Base-by-base conservation (phyloP, 2,113 vertebrate genomes). In the Phyllostomus discolor region DNA sequence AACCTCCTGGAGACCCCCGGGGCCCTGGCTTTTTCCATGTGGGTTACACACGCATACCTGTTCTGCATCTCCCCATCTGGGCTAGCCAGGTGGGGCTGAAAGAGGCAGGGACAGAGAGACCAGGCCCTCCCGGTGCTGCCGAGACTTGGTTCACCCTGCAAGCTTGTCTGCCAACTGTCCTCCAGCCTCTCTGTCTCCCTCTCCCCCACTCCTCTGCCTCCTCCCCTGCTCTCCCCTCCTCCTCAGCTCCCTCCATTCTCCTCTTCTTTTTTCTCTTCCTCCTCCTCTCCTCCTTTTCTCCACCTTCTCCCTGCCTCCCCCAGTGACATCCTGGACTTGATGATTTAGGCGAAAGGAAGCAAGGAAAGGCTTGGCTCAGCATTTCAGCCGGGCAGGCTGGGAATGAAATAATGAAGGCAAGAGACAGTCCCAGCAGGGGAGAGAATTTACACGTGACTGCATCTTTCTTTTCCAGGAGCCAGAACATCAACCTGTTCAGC, bases 281-380 rank as follows among this genome's bases (percentile, higher is more conserved):
- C 26, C 46, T 79, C 78, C 35, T 48, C 50, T 75, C 52, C 26
- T 79, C 72, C 43, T 64, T 6, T 0, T 33, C 75, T 62, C 19
- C 2, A 1, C 6, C 16, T 15, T 35, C 33, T 5, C 19, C 12
- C 19, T 31, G 4, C n/a, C 16, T 22, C 59, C 24, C 22, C 5
- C 15, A 6, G 5, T 33, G 70, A 57, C 64, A 57, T 66, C 66
- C 24, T 48, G 6, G 57, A 76, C 52, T 73, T 79, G 33, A 43
- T 48, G 9, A 57, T 24, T 50, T 52, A 46, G 87, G 75, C 70
- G 83, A 31, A 84, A 50, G 69, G 54, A 64, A 95, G 24, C 62
- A 54, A 88, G 87, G 76, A 33, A 54, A 72, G n/a, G 10, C 69
- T 2, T 33, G 80, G 31, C 64, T 92, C 64, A 73, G 91, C 67